Evolutionary conservation across 2,797 vertebrate genomes (phyloP), one percentile per base, ranked within the genome.

Genomic region (Lutjanus argentimaculatus): DNA sequence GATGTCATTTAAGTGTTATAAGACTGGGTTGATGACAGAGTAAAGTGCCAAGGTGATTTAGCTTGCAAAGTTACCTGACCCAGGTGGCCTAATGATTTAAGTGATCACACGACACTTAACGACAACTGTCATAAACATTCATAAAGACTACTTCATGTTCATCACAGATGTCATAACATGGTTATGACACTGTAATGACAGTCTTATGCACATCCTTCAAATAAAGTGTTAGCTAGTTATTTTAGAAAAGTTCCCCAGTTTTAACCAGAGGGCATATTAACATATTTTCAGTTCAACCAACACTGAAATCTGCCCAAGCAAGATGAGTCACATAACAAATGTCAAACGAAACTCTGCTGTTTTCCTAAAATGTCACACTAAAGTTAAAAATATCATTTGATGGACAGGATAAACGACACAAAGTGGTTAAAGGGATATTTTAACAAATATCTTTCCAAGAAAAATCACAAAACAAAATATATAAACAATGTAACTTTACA

Each of bases 391-490:
- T 25, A 17, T 51, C 6, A 83, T 80, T 80, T 19, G 51, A 12
- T 22, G 30, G 76, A 61, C 63, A 55, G 59, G 56, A 53, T 69
- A 45, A 55, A 57, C 36, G 8, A 82, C 63, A 70, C 43, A 84
- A 86, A 94, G 92, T 95, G 94, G 93, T 94, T 92, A 89, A 84
- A 89, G 75, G 63, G 80, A 87, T 69, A 85, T 63, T 81, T 79
- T n/a, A 49, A 84, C 72, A 89, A 84, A 84, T 66, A 68, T 48
- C 17, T 74, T 81, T 65, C 25, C 46, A 83, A 75, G 30, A 89
- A 78, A 86, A 78, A 79, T 80, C 72, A 82, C 49, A 83, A 85
- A 75, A 82, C 68, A 87, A 80, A 77, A 87, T 78, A 88, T 75
- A 82, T 84, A 80, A 88, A 89, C 73, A 84, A 71, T 70, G 70